phyloP scores from a whole-genome alignment of 2,113 vertebrate genomes.

The Elachura formosa region DNA sequence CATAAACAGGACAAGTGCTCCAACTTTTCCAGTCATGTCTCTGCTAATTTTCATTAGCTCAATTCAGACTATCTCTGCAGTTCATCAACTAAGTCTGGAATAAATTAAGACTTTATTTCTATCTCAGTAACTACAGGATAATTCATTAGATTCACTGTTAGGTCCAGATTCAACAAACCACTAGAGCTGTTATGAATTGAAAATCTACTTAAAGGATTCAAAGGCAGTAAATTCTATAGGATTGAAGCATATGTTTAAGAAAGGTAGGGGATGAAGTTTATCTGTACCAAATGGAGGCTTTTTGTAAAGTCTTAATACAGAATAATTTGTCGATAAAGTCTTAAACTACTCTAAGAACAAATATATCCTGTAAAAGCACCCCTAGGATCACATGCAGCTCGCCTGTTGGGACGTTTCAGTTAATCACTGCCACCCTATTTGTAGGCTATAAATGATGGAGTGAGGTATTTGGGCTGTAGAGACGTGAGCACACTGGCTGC shows the following conservation, averaged over 20 bases:
- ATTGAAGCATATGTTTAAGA: neutral
- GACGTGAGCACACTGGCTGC: neutral
- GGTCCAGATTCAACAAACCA: neutral
- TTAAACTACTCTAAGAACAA: neutral
- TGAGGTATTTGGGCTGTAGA: neutral
- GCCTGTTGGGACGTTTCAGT: neutral
- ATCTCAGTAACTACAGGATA: neutral
- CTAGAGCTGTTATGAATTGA: neutral
- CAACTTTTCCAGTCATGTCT: neutral
- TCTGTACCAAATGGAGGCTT: neutral
- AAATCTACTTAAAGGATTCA: neutral
- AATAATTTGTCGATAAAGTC: neutral
- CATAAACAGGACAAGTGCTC: neutral
- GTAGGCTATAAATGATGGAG: neutral
- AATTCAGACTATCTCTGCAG: neutral
- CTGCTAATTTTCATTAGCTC: neutral
- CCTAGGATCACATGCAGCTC: neutral
- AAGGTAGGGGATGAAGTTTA: neutral
- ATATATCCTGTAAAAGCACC: neutral
- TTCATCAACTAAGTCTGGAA: neutral
- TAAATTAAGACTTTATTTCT: slow-evolving; percentile 14
- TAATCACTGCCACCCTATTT: neutral
- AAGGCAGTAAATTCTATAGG: neutral
- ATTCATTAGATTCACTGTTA: neutral
- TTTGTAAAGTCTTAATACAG: neutral